These are phyloP conservation scores for Drosophila mauritiana DNA, from an alignment of 1,140 invertebrate genomes.

Conservation along the genomic window DNA sequence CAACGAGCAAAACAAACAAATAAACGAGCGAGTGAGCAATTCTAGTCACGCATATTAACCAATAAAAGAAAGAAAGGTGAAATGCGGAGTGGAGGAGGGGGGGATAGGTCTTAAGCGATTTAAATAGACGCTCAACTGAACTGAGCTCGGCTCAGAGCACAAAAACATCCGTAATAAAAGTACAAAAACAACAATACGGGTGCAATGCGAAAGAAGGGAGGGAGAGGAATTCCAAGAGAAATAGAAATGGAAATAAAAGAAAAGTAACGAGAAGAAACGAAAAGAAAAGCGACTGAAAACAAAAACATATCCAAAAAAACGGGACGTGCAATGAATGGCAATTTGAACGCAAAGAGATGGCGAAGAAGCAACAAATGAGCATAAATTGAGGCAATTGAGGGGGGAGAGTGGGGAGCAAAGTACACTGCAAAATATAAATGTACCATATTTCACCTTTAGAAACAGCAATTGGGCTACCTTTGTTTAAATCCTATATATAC, in stretches of 20 bases:
- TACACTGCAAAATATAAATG: slow-evolving; percentile 10
- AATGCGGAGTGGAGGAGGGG: slow-evolving; percentile 1
- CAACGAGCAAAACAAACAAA: slow-evolving; percentile 47
- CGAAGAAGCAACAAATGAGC: slow-evolving; percentile 51
- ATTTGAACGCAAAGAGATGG: slow-evolving; percentile 21
- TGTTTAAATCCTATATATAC: too few relatives aligned
- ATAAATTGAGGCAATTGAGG: slow-evolving; percentile 63
- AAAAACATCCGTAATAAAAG: neutral
- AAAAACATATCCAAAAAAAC: slow-evolving; percentile 46
- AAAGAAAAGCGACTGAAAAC: slow-evolving; percentile 41
- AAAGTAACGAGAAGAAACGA: slow-evolving; percentile 7
- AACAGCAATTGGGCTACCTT: neutral
- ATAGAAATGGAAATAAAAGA: slow-evolving; percentile 12
- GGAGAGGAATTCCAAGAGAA: slow-evolving; percentile 23
- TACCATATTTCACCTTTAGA: neutral
- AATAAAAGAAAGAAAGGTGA: slow-evolving; percentile 36
- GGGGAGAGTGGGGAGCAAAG: neutral
- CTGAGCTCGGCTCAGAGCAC: slow-evolving; percentile 59
- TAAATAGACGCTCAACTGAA: slow-evolving; percentile 66
- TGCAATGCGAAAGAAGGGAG: neutral
- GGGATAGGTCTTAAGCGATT: slow-evolving; percentile 31
- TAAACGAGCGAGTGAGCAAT: slow-evolving; percentile 37
- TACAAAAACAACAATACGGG: neutral
- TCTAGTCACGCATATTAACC: slow-evolving; percentile 64
- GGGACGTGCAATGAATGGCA: slow-evolving; percentile 65